Percentiles rank a stretch among this genome's conserved stretches.
phyloP scores from a whole-genome alignment of 2,797 vertebrate species.

The Argentina silus region DNA sequence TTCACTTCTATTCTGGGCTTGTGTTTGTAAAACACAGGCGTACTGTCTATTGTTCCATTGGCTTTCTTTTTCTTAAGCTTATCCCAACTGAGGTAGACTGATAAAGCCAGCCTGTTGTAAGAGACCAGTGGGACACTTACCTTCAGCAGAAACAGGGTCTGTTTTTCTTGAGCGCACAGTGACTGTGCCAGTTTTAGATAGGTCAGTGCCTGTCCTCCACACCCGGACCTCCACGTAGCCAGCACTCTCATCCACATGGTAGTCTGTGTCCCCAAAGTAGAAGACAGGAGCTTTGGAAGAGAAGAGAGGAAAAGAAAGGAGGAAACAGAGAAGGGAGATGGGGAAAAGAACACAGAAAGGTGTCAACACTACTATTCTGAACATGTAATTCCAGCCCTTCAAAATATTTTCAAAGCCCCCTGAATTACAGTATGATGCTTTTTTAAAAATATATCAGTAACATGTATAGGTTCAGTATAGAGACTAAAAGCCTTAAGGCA shows the following conservation, averaged over 20 bases:
- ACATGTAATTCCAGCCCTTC: too few species aligned
- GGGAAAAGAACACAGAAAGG: not conserved
- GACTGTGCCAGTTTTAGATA: constrained; percentile 84
- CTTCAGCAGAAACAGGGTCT: constrained; percentile 86
- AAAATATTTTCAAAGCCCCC: not conserved
- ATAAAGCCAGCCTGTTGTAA: not conserved
- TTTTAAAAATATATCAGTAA: constrained; percentile 41
- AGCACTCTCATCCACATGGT: constrained; percentile 87
- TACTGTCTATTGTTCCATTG: constrained; percentile 50
- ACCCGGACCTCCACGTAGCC: constrained; percentile 85
- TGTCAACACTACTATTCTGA: not conserved
- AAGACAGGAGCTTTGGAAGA: constrained; percentile 77
- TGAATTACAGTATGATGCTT: not conserved
- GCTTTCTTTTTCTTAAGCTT: not conserved
- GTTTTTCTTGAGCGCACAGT: constrained; percentile 89
- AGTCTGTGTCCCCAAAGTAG: constrained; percentile 84
- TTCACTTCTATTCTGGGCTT: constrained; percentile 36
- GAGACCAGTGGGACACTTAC: constrained; percentile 65
- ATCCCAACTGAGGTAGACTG: not conserved
- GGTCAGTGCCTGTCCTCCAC: constrained; percentile 89
- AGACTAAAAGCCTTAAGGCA: constrained; percentile 21
- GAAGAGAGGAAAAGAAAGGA: not conserved
- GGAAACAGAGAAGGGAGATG: not conserved
- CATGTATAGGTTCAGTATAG: constrained; percentile 21
- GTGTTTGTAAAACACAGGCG: constrained; percentile 46